Evolutionary conservation across 2,888 invertebrate species (phyloP).

Genomic region (Heteromyza rotundicornis): DNA sequence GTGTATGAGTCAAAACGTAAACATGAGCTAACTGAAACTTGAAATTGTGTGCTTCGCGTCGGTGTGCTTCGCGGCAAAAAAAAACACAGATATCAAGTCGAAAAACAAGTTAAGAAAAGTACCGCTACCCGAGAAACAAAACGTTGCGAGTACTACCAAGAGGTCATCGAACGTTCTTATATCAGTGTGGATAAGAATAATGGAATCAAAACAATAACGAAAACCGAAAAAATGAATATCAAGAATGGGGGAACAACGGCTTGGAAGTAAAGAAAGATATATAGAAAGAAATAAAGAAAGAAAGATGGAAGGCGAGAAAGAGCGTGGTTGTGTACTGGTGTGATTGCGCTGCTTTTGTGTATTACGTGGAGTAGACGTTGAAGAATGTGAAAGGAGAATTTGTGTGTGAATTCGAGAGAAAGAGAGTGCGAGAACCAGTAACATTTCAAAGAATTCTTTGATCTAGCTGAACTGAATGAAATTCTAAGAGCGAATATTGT

Average conservation of each 20-base stretch:
- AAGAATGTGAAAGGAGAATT: conserved; percentile 5
- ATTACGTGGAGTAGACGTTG: no score
- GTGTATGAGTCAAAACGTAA: conserved; percentile 3
- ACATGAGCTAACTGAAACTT: not conserved
- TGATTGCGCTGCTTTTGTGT: no score
- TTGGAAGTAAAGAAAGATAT: no score
- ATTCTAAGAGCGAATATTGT: no score
- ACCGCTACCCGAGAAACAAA: conserved; percentile 46
- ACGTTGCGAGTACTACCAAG: conserved; percentile 31
- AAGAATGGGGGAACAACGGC: no score
- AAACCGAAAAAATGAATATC: conserved; percentile 40
- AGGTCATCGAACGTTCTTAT: conserved; percentile 60
- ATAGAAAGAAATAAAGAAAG: no score
- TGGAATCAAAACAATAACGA: conserved; percentile 59
- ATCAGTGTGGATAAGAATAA: conserved; percentile 50
- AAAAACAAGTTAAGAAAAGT: conserved; percentile 53
- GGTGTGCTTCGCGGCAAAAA: conserved; percentile 31
- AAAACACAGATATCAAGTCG: conserved; percentile 43
- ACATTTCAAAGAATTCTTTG: no score
- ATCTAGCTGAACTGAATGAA: no score
- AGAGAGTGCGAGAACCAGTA: no score
- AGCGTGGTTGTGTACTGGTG: no score
- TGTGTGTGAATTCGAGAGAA: no score
- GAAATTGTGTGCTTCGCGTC: conserved; percentile 13
- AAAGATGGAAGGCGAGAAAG: conserved; percentile 13